These are phyloP conservation scores for Formica aserva DNA, from an alignment of 2,888 invertebrate genomes.

Conservation along the genomic window DNA sequence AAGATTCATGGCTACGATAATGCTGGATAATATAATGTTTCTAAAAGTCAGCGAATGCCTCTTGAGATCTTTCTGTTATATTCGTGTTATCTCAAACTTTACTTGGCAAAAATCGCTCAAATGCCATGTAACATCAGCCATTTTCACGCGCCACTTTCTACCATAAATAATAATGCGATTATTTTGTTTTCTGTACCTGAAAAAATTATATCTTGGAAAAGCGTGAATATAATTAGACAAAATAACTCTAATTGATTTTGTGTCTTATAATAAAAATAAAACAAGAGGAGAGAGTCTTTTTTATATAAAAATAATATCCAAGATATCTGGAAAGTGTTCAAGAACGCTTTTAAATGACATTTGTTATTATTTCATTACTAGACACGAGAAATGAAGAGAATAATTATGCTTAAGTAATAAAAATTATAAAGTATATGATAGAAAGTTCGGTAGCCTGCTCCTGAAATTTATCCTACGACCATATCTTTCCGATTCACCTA, in stretches of 20 bases:
- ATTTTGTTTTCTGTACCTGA: background rate
- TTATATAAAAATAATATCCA: background rate
- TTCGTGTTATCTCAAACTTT: conserved; percentile 6
- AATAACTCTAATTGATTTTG: background rate
- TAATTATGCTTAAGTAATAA: background rate
- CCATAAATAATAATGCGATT: background rate
- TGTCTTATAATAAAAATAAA: background rate
- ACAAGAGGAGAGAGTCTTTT: background rate
- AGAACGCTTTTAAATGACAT: background rate
- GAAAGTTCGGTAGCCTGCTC: background rate
- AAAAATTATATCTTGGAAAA: background rate
- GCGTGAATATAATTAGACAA: background rate
- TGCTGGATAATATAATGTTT: conserved; percentile 1
- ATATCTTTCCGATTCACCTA: conserved; percentile 55
- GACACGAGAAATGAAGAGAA: background rate
- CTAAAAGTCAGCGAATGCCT: background rate
- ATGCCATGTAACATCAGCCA: background rate
- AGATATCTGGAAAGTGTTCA: too few relatives aligned
- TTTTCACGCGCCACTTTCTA: background rate
- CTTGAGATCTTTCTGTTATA: conserved; percentile 5
- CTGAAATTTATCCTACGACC: background rate
- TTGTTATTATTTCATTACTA: background rate
- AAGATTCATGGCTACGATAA: conserved; percentile 17
- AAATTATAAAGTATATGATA: background rate
- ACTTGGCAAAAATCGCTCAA: background rate